Evolutionary conservation across 2,797 vertebrate species (phyloP).

Genomic region (Amazona finschi): DNA sequence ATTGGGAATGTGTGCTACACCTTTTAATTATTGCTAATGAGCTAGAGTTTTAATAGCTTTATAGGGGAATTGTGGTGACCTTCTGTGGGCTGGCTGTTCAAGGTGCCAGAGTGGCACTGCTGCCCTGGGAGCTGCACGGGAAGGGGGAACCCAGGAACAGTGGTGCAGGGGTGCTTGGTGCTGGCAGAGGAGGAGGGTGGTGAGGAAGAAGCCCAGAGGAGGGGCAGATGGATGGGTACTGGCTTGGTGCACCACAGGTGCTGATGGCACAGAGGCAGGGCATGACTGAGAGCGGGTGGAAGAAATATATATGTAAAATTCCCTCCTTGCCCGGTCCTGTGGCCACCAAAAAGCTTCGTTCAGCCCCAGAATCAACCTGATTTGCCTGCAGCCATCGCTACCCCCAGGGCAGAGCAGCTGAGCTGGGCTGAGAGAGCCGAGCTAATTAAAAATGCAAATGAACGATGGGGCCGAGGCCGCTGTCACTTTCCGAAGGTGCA

Average conservation of each 20-base stretch:
- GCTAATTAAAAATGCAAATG: slow-evolving; percentile 74
- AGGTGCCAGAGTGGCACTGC: background rate
- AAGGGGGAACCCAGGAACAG: background rate
- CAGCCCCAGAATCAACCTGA: background rate
- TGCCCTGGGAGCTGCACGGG: fast-evolving
- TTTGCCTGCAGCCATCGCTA: background rate
- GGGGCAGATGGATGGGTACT: background rate
- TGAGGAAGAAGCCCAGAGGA: background rate
- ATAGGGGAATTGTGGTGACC: background rate
- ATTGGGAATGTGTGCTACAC: slow-evolving; percentile 6
- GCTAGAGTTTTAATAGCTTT: slow-evolving; percentile 62
- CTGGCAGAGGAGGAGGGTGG: background rate
- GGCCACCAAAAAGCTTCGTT: background rate
- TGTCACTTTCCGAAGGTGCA: slow-evolving; percentile 45
- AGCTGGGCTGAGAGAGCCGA: slow-evolving; percentile 20
- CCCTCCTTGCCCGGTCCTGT: background rate
- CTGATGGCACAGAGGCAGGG: background rate
- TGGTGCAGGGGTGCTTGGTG: background rate
- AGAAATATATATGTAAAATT: background rate
- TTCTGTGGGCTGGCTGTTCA: background rate
- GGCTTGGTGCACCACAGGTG: fast-evolving
- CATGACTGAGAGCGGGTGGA: background rate
- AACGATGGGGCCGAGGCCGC: slow-evolving; percentile 25
- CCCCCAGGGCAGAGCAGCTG: slow-evolving; percentile 9
- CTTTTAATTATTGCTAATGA: slow-evolving; percentile 71